phyloP scores from a whole-genome alignment of 2,888 invertebrate species.

The Microplitis deprimator region DNA sequence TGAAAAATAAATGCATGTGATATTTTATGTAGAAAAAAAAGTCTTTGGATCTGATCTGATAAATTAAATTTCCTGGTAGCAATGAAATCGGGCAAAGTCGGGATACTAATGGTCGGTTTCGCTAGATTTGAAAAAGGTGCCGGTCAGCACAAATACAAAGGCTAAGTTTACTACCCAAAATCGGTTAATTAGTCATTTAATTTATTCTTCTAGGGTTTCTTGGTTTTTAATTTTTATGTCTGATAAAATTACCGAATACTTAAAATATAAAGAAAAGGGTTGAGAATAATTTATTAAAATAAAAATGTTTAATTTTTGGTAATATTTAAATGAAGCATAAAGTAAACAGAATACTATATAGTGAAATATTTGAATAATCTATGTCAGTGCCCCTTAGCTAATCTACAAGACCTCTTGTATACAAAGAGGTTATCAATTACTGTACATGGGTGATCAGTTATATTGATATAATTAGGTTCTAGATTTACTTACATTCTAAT shows the following conservation, averaged over 20 bases:
- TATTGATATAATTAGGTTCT: slow-evolving; percentile 6
- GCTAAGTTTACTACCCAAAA: not conserved
- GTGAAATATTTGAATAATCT: slow-evolving; percentile 33
- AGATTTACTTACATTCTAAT: not conserved
- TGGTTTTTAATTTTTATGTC: too few species aligned
- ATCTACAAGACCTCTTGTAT: slow-evolving; percentile 25
- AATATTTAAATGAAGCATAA: slow-evolving; percentile 1
- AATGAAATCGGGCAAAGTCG: not conserved
- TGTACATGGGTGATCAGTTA: slow-evolving; percentile 30
- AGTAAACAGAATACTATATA: slow-evolving; percentile 7
- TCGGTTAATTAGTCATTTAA: not conserved
- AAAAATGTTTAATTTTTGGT: not conserved
- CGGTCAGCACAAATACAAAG: not conserved
- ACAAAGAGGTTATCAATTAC: slow-evolving; percentile 37
- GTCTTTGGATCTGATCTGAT: not conserved
- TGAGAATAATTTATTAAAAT: too few species aligned
- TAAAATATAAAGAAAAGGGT: too few species aligned
- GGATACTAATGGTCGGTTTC: not conserved
- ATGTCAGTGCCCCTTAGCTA: slow-evolving; percentile 41
- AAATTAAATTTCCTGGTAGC: not conserved
- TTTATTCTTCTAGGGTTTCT: too few species aligned
- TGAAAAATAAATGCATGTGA: too few species aligned
- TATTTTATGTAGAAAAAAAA: not conserved
- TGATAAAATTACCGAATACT: too few species aligned
- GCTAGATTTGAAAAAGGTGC: not conserved